phyloP scores from a whole-genome alignment of 2,888 invertebrate genomes.

The Aromia moschata region DNA sequence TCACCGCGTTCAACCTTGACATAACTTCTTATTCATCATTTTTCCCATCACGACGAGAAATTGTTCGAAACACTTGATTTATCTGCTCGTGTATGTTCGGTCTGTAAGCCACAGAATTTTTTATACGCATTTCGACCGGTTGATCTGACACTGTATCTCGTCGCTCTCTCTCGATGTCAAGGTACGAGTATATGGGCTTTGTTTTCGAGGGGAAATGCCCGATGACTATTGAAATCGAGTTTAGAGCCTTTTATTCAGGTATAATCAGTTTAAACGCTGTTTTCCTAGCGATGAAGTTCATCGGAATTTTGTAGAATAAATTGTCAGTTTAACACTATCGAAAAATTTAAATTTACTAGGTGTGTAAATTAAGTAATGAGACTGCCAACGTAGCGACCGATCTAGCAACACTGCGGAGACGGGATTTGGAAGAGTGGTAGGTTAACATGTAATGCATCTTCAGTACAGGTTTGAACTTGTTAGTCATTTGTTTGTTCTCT shows the following conservation, averaged over 20 bases:
- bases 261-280: not conserved
- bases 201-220: conserved; percentile 8
- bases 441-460: too few relatives aligned
- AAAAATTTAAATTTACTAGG: too few relatives aligned
- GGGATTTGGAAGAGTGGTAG: too few relatives aligned
- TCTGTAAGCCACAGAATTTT: conserved; percentile 19
- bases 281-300: conserved; percentile 1
- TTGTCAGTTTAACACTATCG: too few relatives aligned
- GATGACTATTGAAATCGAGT: conserved; percentile 15
- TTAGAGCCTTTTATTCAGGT: conserved; percentile 14
- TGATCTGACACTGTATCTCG: not conserved
- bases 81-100: conserved; percentile 20
- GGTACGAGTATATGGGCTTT: not conserved
- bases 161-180: not conserved
- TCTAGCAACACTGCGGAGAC: too few relatives aligned
- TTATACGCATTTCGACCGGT: conserved; percentile 11
- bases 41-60: conserved; percentile 42
- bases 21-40: conserved; percentile 44
- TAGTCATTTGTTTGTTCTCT: too few relatives aligned
- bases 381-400: too few relatives aligned
- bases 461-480: too few relatives aligned
- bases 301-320: too few relatives aligned
- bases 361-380: too few relatives aligned
- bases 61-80: conserved; percentile 36
- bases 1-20: conserved; percentile 39